These are phyloP conservation scores for Darevskia mixta DNA, from an alignment of 2,797 vertebrate species.

Conservation along the genomic window DNA sequence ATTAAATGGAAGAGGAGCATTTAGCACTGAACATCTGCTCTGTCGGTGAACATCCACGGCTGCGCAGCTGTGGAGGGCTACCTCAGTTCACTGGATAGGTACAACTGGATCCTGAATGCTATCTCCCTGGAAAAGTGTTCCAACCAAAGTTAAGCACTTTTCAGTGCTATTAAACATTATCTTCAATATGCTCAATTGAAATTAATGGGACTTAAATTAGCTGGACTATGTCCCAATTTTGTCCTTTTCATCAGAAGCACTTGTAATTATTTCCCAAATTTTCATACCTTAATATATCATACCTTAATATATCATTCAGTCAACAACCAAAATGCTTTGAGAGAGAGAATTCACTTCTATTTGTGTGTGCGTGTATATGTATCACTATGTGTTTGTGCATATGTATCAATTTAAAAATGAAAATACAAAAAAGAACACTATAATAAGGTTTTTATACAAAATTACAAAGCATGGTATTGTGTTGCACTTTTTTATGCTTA, in stretches of 20 bases:
- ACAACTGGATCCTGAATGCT: background rate
- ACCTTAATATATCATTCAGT: no score
- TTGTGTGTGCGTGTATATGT: no score
- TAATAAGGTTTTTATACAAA: background rate
- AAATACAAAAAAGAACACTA: background rate
- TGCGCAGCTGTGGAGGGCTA: background rate
- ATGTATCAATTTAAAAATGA: slow-evolving; percentile 7
- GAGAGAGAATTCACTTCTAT: background rate
- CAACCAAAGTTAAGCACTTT: background rate
- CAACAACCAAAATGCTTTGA: background rate
- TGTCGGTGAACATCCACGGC: background rate
- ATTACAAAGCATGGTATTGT: slow-evolving; percentile 9
- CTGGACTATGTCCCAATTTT: background rate
- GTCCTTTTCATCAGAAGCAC: background rate
- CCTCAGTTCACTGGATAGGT: background rate
- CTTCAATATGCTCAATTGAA: background rate
- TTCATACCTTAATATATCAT: background rate
- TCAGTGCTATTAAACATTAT: background rate
- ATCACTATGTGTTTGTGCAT: no score
- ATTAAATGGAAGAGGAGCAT: background rate
- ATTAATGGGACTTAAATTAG: background rate
- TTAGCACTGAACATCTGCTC: background rate
- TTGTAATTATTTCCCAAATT: background rate
- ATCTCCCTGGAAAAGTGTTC: background rate
- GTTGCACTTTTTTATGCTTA: slow-evolving; percentile 10